Evolutionary conservation across 1,140 invertebrate species (phyloP).

Genomic region (Drepana arcuata): DNA sequence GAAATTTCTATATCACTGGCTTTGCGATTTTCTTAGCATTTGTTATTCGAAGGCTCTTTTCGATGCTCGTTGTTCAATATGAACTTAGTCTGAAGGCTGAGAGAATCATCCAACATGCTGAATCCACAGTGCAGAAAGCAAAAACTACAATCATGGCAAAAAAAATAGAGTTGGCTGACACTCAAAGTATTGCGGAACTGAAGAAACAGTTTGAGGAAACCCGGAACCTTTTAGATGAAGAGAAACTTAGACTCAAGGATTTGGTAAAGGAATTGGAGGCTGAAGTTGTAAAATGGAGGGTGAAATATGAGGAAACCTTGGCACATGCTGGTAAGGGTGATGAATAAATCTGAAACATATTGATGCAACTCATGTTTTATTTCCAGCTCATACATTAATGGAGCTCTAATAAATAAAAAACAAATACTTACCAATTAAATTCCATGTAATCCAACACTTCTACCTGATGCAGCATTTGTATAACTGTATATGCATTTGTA

Average conservation of each 20-base stretch:
- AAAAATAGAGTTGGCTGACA: constrained; percentile 13
- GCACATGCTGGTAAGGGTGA: constrained; percentile 22
- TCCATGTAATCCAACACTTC: no score
- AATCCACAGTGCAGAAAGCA: constrained; percentile 39
- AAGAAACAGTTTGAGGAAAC: constrained; percentile 28
- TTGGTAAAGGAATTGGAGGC: constrained; percentile 35
- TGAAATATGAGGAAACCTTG: constrained; percentile 32
- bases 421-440: no score
- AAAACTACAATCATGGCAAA: constrained; percentile 36
- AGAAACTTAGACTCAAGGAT: constrained; percentile 29
- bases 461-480: no score
- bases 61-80: constrained; percentile 60
- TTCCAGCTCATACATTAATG: no score
- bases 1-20: constrained; percentile 65
- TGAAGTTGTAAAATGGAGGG: no score
- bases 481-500: no score
- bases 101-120: constrained; percentile 54
- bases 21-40: constrained; percentile 63
- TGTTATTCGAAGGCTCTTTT: constrained; percentile 51
- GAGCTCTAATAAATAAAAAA: no score
- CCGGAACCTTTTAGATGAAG: constrained; percentile 21
- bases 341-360: constrained; percentile 14
- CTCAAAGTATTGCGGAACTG: constrained; percentile 19
- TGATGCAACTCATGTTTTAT: background rate
- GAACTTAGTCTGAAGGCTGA: constrained; percentile 49